These are phyloP conservation scores for Pyrocephalus nanus DNA, from an alignment of 2,797 vertebrate species.

Conservation along the genomic window DNA sequence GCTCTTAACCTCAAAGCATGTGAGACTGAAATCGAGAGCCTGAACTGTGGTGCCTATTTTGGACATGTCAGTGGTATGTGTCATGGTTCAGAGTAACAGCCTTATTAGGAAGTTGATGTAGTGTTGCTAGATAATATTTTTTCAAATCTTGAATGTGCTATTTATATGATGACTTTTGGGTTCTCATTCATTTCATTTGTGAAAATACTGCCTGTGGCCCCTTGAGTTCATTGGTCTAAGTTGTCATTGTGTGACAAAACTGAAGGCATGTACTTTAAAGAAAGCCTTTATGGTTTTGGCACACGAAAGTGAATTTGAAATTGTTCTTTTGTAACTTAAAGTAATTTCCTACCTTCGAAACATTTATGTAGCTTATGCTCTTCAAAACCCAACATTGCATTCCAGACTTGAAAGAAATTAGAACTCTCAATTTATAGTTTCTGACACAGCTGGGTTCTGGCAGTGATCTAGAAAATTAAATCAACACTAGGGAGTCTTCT, in stretches of 20 bases:
- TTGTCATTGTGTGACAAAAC: not conserved
- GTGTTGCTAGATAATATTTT: not conserved
- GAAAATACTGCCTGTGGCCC: not conserved
- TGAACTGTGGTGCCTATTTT: not conserved
- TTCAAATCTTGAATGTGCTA: not conserved
- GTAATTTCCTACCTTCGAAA: not conserved
- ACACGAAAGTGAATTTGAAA: not conserved
- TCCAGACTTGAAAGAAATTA: slow-evolving; percentile 21
- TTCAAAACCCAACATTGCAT: not conserved
- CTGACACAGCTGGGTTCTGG: slow-evolving; percentile 17
- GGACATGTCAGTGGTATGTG: not conserved
- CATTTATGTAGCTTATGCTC: not conserved
- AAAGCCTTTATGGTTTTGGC: not conserved
- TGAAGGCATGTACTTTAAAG: not conserved
- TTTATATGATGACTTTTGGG: not conserved
- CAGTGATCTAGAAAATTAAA: slow-evolving; percentile 50
- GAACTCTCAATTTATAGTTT: not conserved
- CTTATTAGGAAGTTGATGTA: not conserved
- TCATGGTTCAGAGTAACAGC: not conserved
- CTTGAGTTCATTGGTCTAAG: not conserved
- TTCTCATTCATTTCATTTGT: not conserved
- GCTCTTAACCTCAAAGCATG: not conserved
- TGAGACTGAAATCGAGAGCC: not conserved
- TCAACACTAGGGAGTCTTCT: slow-evolving; percentile 19
- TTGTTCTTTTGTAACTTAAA: not conserved